Base-by-base conservation (phyloP, 1,140 invertebrate species). In the Scaptomyza montana region DNA sequence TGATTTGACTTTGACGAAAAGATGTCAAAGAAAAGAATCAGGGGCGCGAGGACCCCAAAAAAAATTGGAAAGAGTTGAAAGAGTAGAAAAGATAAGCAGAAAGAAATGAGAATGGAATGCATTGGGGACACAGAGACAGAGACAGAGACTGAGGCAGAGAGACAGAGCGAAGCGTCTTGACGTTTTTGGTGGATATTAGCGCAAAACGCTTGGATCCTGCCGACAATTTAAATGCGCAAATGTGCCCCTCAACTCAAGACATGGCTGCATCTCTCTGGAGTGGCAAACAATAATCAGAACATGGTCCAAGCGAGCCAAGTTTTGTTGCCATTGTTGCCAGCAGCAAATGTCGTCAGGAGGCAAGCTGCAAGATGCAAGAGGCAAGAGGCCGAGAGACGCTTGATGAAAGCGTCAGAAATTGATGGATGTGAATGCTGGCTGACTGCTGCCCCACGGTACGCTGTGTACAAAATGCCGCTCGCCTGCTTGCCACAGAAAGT, bases 1-100 rank as follows among this genome's bases (percentile, higher is more conserved):
- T 91, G 90, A 91, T 91, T 91, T 91, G 89, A 91, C 80, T 91
- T 91, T 91, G 90, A 91, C 78, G 90, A 90, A 91, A 91, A 91
- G 90, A 91, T 91, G 90, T 91, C 90, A 91, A 86, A 70, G 75
- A 61, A 16, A 16, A 16, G 16, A 16, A 16, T 16, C 16, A 16
- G 16, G 16, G 16, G 16, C 16, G 16, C 16, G 16, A 0, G 16
- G 16, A 70, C 51, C 25, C 28, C 62, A 50, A 43, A 16, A n/a
- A 46, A 16, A 59, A 50, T 30, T 30, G 30, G 25, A 33, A 10
- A 33, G 30, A 41, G 12, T 33, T 51, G 30, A 28, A 10, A 33
- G 30, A 41, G 12, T 33, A 51, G 30, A 28, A 46, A 60, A 41
- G 41, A 7, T 33, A 36, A 36, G 39, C 59, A 63, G 54, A 49